Percentiles rank a stretch among this genome's conserved stretches.
phyloP scores from a whole-genome alignment of 2,113 vertebrate species.

The Heloderma charlesbogerti region DNA sequence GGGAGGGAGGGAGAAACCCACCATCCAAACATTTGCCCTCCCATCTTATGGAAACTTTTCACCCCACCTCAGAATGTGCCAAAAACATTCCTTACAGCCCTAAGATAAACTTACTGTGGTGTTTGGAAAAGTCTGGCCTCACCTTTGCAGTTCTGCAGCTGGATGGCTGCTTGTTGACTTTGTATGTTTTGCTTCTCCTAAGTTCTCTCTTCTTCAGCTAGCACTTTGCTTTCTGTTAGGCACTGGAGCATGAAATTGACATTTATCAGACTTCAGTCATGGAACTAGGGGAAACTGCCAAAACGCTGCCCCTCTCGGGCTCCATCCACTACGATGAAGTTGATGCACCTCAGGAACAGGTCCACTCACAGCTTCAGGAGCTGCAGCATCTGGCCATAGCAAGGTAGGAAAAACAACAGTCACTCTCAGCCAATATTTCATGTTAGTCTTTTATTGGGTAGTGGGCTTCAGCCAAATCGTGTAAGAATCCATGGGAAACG shows the following conservation, averaged over 20 bases:
- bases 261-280: conserved; percentile 62
- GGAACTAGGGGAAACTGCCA: conserved; percentile 61
- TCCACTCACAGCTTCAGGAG: conserved; percentile 74
- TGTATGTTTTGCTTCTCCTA: not conserved
- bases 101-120: not conserved
- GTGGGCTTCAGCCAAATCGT: conserved; percentile 8
- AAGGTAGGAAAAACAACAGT: conserved; percentile 73
- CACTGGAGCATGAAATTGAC: conserved; percentile 73
- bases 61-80: not conserved
- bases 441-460: not conserved
- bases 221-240: conserved; percentile 56
- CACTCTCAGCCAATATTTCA: not conserved
- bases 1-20: too few relatives aligned
- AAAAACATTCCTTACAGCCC: not conserved
- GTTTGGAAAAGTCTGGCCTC: conserved; percentile 4
- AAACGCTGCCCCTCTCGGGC: conserved; percentile 42
- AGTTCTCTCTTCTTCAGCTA: not conserved
- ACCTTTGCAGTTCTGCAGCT: not conserved
- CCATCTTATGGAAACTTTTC: not conserved
- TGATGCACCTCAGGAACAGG: conserved; percentile 70
- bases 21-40: too few relatives aligned
- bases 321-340: conserved; percentile 70
- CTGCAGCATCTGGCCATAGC: conserved; percentile 77
- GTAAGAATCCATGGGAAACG: not conserved
- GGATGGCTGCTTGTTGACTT: fast-evolving